Evolutionary conservation across 2,888 invertebrate species (phyloP).

Genomic region (Aporophyla nigra): DNA sequence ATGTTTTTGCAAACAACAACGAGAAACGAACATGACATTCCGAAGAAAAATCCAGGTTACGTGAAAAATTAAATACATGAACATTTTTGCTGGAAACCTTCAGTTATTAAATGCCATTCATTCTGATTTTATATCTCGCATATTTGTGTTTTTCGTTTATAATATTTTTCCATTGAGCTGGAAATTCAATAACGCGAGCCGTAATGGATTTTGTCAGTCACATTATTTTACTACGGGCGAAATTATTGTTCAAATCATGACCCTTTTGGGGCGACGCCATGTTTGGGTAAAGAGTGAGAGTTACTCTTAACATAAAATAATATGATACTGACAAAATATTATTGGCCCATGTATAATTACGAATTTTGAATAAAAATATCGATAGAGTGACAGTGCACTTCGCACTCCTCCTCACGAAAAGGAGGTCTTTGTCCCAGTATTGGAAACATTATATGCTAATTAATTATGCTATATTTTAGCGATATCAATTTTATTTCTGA

Average conservation of each 20-base stretch:
- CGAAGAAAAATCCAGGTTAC: conserved; percentile 27
- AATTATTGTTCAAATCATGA: conserved; percentile 54
- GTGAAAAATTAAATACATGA: conserved; percentile 15
- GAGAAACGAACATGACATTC: neutral
- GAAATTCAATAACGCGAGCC: conserved; percentile 44
- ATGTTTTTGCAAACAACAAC: neutral
- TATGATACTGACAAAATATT: conserved; percentile 3
- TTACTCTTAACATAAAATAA: neutral
- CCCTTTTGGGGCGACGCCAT: conserved; percentile 26
- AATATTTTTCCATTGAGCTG: conserved; percentile 45
- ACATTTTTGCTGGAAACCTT: conserved; percentile 13
- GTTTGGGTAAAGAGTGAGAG: neutral
- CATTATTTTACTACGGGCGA: conserved; percentile 42
- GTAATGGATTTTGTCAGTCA: conserved; percentile 47
- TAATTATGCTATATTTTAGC: too few species aligned
- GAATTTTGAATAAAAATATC: neutral
- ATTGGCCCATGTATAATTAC: neutral
- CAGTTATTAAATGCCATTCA: conserved; percentile 51
- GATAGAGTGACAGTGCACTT: too few species aligned
- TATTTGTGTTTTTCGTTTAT: conserved; percentile 41
- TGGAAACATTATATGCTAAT: too few species aligned
- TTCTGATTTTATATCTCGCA: conserved; percentile 34
- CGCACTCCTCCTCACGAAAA: too few species aligned
- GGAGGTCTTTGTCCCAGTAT: too few species aligned
- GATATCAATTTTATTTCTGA: too few species aligned